Percentiles rank a stretch among this genome's conserved stretches.
These are phyloP conservation scores for Thermophis baileyi DNA, from an alignment of 2,113 vertebrate genomes.

Conservation along the genomic window DNA sequence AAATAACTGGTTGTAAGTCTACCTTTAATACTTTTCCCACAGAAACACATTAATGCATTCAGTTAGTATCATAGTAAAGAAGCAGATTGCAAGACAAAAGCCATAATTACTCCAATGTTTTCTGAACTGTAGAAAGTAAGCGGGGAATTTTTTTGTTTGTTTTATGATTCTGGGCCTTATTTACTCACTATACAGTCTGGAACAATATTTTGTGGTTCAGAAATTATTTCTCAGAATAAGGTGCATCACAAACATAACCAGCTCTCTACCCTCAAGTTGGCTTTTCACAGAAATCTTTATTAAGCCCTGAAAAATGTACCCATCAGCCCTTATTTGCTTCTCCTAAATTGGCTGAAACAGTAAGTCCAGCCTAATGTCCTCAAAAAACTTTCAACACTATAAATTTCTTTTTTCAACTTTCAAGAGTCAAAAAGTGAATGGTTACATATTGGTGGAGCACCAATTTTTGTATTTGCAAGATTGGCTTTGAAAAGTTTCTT, in stretches of 20 bases:
- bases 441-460: neutral
- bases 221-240: neutral
- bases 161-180: neutral
- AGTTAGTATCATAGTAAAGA: neutral
- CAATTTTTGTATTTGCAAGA: neutral
- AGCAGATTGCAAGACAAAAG: neutral
- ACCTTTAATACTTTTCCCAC: neutral
- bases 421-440: neutral
- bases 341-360: neutral
- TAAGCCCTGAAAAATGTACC: neutral
- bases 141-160: neutral
- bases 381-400: neutral
- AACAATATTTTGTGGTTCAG: neutral
- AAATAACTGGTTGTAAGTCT: too few species aligned
- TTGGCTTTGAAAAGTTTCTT: neutral
- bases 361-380: neutral
- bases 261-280: neutral
- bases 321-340: neutral
- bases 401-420: neutral
- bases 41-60: neutral
- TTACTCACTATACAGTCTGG: neutral
- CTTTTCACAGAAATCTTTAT: neutral
- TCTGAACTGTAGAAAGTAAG: neutral
- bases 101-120: neutral
- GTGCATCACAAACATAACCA: neutral